A percentile compares a stretch with the other conserved stretches of the same genome.
These are phyloP conservation scores for Malacosoma neustria DNA, from an alignment of 2,888 invertebrate genomes.

Conservation along the genomic window DNA sequence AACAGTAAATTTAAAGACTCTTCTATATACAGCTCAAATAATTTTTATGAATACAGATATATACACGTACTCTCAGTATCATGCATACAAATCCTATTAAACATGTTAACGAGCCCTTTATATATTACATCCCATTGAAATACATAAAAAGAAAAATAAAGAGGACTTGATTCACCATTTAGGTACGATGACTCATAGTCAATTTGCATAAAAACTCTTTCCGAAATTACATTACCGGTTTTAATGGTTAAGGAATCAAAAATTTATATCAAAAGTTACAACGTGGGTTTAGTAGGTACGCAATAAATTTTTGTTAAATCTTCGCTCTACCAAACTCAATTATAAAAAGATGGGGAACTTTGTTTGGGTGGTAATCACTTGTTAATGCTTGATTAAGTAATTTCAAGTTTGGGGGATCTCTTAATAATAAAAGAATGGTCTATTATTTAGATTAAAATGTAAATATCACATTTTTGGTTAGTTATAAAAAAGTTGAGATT, in stretches of 20 bases:
- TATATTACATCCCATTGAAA: no score
- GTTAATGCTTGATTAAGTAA: not conserved
- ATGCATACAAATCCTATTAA: no score
- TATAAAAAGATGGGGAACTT: not conserved
- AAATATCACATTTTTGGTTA: not conserved
- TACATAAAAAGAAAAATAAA: no score
- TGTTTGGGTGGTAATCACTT: not conserved
- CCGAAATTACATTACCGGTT: constrained; percentile 38
- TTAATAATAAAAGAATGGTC: not conserved
- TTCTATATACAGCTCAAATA: no score
- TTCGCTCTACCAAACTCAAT: not conserved
- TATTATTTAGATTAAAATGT: not conserved
- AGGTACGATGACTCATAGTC: no score
- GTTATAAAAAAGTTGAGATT: no score
- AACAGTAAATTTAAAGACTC: no score
- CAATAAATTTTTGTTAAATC: constrained; percentile 9
- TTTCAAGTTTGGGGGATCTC: not conserved
- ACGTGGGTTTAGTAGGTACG: constrained; percentile 12
- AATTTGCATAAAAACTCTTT: constrained; percentile 12
- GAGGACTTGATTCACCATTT: no score
- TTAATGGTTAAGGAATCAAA: constrained; percentile 48
- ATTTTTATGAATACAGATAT: no score
- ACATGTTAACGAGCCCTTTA: no score
- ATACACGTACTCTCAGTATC: no score
- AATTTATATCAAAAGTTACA: constrained; percentile 62